Conservation (phyloP, 1,140 invertebrate genomes). For the Acyrthosiphon pisum region DNA sequence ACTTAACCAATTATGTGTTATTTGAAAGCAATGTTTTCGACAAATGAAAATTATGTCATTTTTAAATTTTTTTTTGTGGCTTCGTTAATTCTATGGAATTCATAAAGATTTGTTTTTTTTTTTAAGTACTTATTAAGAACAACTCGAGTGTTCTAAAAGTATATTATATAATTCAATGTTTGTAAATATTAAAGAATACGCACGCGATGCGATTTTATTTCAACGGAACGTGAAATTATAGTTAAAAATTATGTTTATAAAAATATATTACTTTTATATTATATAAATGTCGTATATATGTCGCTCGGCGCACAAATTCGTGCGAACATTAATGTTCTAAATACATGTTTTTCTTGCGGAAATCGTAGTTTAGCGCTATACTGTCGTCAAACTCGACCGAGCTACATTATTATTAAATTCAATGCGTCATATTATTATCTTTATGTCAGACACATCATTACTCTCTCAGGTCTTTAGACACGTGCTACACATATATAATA, state of each 20-base stretch:
- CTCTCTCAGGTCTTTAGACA: conserved; percentile 17
- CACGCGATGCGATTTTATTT: neutral
- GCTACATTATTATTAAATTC: neutral
- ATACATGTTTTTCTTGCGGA: neutral
- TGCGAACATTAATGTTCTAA: neutral
- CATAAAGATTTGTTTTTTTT: neutral
- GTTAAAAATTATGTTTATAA: neutral
- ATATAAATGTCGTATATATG: neutral
- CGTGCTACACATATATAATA: neutral
- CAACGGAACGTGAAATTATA: neutral
- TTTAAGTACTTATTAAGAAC: neutral
- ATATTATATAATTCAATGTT: neutral
- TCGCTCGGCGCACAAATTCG: neutral
- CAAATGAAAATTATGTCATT: conserved; percentile 26
- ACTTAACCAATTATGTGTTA: neutral
- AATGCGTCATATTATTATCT: conserved; percentile 5
- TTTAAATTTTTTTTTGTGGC: neutral
- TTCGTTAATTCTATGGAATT: neutral
- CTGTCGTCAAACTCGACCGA: neutral
- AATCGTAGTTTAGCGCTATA: neutral
- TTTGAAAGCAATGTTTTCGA: conserved; percentile 39
- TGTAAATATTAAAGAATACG: neutral
- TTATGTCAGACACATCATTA: neutral
- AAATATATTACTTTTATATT: neutral
- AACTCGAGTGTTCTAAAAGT: neutral